phyloP scores from a whole-genome alignment of 1,140 invertebrate genomes.

The Anagrus nilaparvatae region DNA sequence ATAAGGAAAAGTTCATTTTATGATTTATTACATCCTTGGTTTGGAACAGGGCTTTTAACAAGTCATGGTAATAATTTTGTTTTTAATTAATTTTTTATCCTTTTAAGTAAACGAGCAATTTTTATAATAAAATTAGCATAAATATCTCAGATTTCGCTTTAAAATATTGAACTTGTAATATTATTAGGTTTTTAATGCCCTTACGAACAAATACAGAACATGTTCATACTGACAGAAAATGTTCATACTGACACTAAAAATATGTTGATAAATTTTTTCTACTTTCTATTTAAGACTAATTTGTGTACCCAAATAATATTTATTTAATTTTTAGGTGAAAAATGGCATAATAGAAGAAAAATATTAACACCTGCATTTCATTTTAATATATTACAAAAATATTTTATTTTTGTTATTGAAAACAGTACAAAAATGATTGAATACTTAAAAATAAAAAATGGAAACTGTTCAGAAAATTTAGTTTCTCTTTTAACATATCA shows the following conservation, averaged over 20 bases:
- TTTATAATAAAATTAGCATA: no score
- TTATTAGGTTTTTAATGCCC: no score
- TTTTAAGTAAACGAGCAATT: no score
- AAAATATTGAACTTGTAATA: no score
- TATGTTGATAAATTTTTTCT: no score
- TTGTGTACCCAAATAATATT: no score
- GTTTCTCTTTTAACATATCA: conserved; percentile 57
- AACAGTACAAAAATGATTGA: conserved; percentile 20
- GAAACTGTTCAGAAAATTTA: conserved; percentile 43
- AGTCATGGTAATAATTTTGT: conserved; percentile 37
- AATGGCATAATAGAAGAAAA: conserved; percentile 71
- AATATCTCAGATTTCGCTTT: no score
- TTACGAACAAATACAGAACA: no score
- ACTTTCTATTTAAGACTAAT: no score
- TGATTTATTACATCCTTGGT: conserved; percentile 51
- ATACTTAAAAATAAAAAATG: conserved; percentile 24
- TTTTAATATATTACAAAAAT: conserved; percentile 76
- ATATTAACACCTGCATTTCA: conserved; percentile 84
- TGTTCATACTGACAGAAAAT: no score
- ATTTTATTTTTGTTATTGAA: conserved; percentile 41
- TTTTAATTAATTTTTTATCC: no score
- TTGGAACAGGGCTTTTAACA: conserved; percentile 54
- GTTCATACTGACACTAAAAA: no score
- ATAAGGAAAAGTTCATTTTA: conserved; percentile 50
- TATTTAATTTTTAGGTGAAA: conserved; percentile 45